Evolutionary conservation across 2,113 vertebrate species (phyloP).

Genomic region (Cynopterus brachyotis): DNA sequence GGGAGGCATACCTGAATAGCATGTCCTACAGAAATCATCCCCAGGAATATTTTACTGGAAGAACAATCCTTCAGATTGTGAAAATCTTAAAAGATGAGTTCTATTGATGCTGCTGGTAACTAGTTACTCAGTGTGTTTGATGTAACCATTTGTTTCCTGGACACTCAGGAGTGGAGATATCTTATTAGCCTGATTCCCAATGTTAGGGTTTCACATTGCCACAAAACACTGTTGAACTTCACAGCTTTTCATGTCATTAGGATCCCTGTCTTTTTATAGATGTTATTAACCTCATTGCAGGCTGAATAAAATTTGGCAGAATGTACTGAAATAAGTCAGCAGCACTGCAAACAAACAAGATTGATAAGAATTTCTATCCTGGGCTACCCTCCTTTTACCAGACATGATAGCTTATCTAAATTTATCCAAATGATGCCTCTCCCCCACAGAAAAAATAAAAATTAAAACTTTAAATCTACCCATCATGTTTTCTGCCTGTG

Average conservation of each 20-base stretch:
- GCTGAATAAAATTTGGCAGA: not conserved
- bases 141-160: not conserved
- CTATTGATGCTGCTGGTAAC: not conserved
- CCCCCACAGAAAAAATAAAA: constrained; percentile 23
- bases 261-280: not conserved
- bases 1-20: not conserved
- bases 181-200: not conserved
- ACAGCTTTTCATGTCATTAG: not conserved
- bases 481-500: not conserved
- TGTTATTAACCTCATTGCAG: not conserved
- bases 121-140: not conserved
- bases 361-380: not conserved
- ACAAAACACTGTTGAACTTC: not conserved
- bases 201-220: not conserved
- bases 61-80: not conserved
- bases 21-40: not conserved
- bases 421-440: constrained; percentile 10
- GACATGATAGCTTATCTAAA: constrained; percentile 8
- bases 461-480: constrained; percentile 54
- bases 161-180: not conserved
- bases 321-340: not conserved
- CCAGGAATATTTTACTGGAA: not conserved
- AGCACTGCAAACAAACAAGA: not conserved
- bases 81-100: constrained; percentile 18
- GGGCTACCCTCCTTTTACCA: not conserved